phyloP scores from a whole-genome alignment of 2,113 vertebrate species.

The Notechis scutatus region DNA sequence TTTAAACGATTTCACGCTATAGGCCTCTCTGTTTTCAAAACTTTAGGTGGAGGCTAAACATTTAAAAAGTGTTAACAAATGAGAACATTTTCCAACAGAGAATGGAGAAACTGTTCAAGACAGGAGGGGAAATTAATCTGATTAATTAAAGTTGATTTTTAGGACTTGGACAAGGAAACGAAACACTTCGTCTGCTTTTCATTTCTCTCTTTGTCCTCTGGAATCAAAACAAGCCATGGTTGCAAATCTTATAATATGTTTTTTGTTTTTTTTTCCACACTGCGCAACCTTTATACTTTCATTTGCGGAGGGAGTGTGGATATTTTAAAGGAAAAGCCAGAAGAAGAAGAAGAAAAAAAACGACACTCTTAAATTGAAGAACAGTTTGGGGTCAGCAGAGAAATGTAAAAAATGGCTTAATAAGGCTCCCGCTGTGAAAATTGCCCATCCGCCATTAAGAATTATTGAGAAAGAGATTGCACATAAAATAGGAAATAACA shows the following conservation, averaged over 20 bases:
- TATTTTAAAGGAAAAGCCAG: background rate
- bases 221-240: background rate
- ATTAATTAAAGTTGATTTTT: background rate
- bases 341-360: background rate
- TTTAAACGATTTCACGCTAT: too few species aligned
- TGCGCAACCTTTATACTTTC: background rate
- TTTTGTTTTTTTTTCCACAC: background rate
- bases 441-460: background rate
- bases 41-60: background rate
- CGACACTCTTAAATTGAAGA: background rate
- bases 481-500: background rate
- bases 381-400: background rate
- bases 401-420: background rate
- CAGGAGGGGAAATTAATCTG: background rate
- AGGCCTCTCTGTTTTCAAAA: background rate
- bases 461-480: background rate
- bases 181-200: background rate
- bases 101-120: background rate
- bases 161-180: background rate
- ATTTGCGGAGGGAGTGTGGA: rapidly evolving
- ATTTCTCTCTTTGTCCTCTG: background rate
- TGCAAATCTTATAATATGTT: background rate
- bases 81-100: background rate
- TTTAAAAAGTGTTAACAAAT: background rate
- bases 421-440: background rate